These are phyloP conservation scores for Drosophila burlai DNA, from an alignment of 1,140 invertebrate genomes.

Conservation along the genomic window DNA sequence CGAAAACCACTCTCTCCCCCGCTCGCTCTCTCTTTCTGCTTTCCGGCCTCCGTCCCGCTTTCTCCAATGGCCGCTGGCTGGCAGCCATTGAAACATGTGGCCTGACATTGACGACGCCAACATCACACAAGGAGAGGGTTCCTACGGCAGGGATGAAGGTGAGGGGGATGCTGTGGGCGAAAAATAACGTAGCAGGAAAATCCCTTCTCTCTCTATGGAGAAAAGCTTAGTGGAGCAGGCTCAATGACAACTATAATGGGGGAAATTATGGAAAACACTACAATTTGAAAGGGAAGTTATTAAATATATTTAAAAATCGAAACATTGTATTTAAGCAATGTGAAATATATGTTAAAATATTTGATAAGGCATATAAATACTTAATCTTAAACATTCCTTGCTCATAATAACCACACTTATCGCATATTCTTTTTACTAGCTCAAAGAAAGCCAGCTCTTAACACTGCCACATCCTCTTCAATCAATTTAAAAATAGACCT, in stretches of 20 bases:
- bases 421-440: background rate
- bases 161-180: background rate
- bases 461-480: background rate
- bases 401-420: too few relatives aligned
- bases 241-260: slow-evolving; percentile 28
- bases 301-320: background rate
- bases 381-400: background rate
- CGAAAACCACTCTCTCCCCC: slow-evolving; percentile 42
- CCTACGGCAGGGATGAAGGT: background rate
- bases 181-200: background rate
- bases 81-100: slow-evolving; percentile 79
- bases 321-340: background rate
- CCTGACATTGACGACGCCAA: slow-evolving; percentile 65
- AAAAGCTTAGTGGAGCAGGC: slow-evolving; percentile 16
- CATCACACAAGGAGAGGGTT: slow-evolving; percentile 9
- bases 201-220: background rate
- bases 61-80: slow-evolving; percentile 45
- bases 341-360: background rate
- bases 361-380: background rate
- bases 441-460: background rate
- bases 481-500: slow-evolving; percentile 1
- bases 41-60: slow-evolving; percentile 43
- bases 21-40: slow-evolving; percentile 25
- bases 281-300: background rate
- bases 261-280: slow-evolving; percentile 15